A percentile compares a stretch with the other conserved stretches of the same genome.
Conservation (phyloP, 2,888 invertebrate genomes). For the Theristus sp. region DNA sequence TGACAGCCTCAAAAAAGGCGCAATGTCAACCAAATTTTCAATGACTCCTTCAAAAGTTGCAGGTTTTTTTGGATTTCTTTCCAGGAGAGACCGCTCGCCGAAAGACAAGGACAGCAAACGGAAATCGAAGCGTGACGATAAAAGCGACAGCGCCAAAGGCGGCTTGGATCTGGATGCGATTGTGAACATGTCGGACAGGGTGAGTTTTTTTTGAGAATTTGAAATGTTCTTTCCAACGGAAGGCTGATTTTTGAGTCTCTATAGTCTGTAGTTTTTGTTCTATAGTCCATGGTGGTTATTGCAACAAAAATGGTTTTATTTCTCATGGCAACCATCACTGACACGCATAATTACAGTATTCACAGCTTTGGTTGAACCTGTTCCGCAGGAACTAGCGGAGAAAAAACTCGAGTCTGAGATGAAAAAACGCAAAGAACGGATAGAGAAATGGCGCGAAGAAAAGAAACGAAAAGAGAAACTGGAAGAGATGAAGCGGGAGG, state of each 20-base stretch:
- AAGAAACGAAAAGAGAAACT: conserved; percentile 40
- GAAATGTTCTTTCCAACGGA: neutral
- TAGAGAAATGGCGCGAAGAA: conserved; percentile 86
- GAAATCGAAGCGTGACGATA: neutral
- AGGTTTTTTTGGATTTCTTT: too few species aligned
- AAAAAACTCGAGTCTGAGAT: conserved; percentile 75
- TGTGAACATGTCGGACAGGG: conserved; percentile 2
- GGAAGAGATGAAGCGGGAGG: neutral
- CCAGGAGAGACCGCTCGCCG: neutral
- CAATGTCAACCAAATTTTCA: too few species aligned
- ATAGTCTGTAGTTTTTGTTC: too few species aligned
- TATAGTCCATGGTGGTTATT: too few species aligned
- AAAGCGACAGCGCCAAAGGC: neutral
- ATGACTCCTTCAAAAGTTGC: too few species aligned
- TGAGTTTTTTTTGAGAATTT: neutral
- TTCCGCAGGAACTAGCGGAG: conserved; percentile 28
- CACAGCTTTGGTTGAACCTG: too few species aligned
- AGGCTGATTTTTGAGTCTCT: neutral
- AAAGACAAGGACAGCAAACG: neutral
- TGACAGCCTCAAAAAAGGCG: too few species aligned
- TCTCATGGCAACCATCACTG: neutral
- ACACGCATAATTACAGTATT: too few species aligned
- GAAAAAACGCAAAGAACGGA: conserved; percentile 80
- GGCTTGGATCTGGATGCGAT: conserved; percentile 5
- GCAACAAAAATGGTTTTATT: neutral